phyloP scores from a whole-genome alignment of 2,888 invertebrate species.

The Drosophila rubida region DNA sequence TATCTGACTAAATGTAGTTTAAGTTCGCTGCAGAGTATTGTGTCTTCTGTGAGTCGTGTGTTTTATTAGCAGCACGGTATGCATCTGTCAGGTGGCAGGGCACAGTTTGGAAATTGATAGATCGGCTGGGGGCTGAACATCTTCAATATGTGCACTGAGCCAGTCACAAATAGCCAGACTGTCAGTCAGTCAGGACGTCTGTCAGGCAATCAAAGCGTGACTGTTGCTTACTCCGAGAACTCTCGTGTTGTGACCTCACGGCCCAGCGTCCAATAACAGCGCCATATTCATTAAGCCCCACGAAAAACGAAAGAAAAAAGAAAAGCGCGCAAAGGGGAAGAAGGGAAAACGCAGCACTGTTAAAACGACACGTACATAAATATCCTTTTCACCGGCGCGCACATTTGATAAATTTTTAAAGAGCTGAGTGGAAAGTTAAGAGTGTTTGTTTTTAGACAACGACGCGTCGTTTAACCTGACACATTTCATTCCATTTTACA shows the following conservation, averaged over 20 bases:
- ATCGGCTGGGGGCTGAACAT: slow-evolving; percentile 37
- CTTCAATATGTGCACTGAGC: slow-evolving; percentile 37
- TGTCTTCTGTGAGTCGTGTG: neutral
- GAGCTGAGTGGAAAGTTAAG: slow-evolving; percentile 20
- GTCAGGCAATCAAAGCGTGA: slow-evolving; percentile 62
- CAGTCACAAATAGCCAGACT: slow-evolving; percentile 36
- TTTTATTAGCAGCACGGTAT: neutral
- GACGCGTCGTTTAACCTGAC: slow-evolving; percentile 51
- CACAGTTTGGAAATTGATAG: slow-evolving; percentile 46
- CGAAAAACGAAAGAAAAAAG: neutral
- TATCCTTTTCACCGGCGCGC: slow-evolving; percentile 30
- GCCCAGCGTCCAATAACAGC: slow-evolving; percentile 36
- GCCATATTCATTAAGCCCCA: slow-evolving; percentile 6
- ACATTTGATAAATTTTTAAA: slow-evolving; percentile 61
- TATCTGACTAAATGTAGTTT: neutral
- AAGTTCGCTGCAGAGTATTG: slow-evolving; percentile 27
- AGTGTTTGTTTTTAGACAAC: slow-evolving; percentile 40
- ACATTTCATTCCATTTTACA: slow-evolving; percentile 56
- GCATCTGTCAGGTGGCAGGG: slow-evolving; percentile 40
- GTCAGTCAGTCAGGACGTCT: slow-evolving; percentile 17
- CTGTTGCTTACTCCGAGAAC: slow-evolving; percentile 48
- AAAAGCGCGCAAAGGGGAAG: neutral
- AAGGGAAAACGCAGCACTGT: neutral
- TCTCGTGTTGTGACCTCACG: slow-evolving; percentile 48
- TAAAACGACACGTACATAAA: slow-evolving; percentile 15